These are phyloP conservation scores for Pteruthius melanotis DNA, from an alignment of 2,113 vertebrate genomes.

Conservation along the genomic window DNA sequence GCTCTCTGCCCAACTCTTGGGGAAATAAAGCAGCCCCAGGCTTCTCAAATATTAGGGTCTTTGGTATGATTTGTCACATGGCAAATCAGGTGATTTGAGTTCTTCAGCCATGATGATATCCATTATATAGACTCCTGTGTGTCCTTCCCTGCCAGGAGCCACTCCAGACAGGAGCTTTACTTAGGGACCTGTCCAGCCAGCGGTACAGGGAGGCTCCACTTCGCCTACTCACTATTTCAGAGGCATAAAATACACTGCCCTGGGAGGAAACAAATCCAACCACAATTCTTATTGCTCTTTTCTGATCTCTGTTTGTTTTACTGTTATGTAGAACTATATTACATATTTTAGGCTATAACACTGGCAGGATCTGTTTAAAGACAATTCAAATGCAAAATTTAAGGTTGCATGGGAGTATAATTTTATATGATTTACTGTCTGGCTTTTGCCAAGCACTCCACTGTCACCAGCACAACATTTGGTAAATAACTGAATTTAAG, in stretches of 20 bases:
- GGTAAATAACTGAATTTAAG: slow-evolving; percentile 62
- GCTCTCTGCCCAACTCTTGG: neutral
- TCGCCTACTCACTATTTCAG: neutral
- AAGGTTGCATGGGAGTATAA: slow-evolving; percentile 13
- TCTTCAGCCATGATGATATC: neutral
- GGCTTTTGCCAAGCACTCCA: slow-evolving; percentile 13
- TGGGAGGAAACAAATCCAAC: neutral
- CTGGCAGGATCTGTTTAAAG: slow-evolving; percentile 29
- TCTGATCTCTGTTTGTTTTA: slow-evolving; percentile 40
- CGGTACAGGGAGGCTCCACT: neutral
- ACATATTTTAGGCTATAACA: slow-evolving; percentile 26
- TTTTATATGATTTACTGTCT: slow-evolving; percentile 53
- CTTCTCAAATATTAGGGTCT: neutral
- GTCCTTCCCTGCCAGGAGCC: neutral
- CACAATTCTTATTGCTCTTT: slow-evolving; percentile 19
- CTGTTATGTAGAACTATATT: slow-evolving; percentile 5
- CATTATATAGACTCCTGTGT: neutral
- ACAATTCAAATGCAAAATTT: slow-evolving; percentile 67
- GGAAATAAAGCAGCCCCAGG: neutral
- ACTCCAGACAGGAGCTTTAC: neutral
- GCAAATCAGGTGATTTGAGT: neutral
- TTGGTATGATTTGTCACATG: neutral
- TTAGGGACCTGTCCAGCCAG: neutral
- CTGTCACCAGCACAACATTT: slow-evolving; percentile 48
- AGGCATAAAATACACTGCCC: neutral